Base-by-base conservation (phyloP, 2,797 vertebrate species). In the Pristis pectinata region DNA sequence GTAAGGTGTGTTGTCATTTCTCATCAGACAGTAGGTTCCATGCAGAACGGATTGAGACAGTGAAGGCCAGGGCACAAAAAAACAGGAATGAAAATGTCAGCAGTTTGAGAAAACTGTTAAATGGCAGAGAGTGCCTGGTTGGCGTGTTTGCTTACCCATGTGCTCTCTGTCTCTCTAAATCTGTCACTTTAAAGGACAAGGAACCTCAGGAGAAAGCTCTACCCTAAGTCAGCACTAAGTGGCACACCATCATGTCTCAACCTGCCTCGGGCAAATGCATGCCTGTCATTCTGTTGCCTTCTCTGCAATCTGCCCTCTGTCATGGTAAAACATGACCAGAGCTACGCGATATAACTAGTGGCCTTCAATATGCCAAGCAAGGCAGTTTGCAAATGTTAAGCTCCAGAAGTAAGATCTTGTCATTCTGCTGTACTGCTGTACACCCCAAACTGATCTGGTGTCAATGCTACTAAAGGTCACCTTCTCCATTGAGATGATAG, bases 101-200 rank as follows among this genome's bases (percentile, higher is more conserved):
- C 96, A 95, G 96, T 93, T 94, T 95, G 95, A 96, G 96, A 95
- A 96, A 97, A 96, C 97, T 96, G 97, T 96, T 98, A 98, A 98
- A 98, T 98, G 98, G 98, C 98, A 98, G 96, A 97, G 96, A 98
- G 97, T 96, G 97, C 97, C 98, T 95, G 96, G 96, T 96, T 94
- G 96, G 98, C 97, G 97, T 97, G 97, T 97, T 97, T 96, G 97
- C 97, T 97, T 97, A 97, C 96, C 97, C 98, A 96, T 98, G 98
- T 98, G 98, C 97, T 98, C 95, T 97, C 96, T 98, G 98, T 98
- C 98, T 97, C 97, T 96, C 96, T 97, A 96, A 96, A 98, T 98
- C 96, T 96, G 97, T 98, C 97, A 97, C 95, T 76, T 96, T 95
- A 96, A 97, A 97, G 97, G 98, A 98, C 97, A 97, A 96, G 96